Evolutionary conservation across 2,113 vertebrate species (phyloP).

Genomic region (Marcusenius ussheri): DNA sequence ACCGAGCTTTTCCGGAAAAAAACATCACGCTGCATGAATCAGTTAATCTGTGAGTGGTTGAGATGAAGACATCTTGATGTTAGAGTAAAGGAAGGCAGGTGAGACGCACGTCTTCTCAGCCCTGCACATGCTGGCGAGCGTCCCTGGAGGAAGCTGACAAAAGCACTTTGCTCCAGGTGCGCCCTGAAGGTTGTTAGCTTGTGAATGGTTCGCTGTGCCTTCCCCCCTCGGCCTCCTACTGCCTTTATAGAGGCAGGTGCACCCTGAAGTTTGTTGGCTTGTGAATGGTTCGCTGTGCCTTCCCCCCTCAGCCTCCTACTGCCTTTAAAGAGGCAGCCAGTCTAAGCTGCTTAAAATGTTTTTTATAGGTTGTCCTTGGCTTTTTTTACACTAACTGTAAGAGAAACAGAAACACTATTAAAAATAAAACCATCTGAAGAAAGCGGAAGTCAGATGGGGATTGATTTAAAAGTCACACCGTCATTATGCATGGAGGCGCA

Average conservation of each 20-base stretch:
- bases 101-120: neutral
- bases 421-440: slow-evolving; percentile 5
- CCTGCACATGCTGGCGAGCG: neutral
- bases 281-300: too few species aligned
- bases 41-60: neutral
- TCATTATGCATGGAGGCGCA: neutral
- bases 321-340: neutral
- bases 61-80: neutral
- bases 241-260: neutral
- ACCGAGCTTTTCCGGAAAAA: neutral
- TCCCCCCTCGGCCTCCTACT: too few species aligned
- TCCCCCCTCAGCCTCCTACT: too few species aligned
- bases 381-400: neutral
- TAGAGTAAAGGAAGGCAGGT: neutral
- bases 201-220: too few species aligned
- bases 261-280: too few species aligned
- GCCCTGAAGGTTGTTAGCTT: too few species aligned
- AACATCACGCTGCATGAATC: neutral
- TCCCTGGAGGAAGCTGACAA: neutral
- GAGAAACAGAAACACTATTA: slow-evolving; percentile 8
- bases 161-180: too few species aligned
- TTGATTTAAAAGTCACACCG: neutral
- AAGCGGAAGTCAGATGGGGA: neutral
- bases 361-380: slow-evolving; percentile 11
- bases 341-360: slow-evolving; percentile 4